phyloP scores from a whole-genome alignment of 2,113 vertebrate genomes.

The Anhinga anhinga region DNA sequence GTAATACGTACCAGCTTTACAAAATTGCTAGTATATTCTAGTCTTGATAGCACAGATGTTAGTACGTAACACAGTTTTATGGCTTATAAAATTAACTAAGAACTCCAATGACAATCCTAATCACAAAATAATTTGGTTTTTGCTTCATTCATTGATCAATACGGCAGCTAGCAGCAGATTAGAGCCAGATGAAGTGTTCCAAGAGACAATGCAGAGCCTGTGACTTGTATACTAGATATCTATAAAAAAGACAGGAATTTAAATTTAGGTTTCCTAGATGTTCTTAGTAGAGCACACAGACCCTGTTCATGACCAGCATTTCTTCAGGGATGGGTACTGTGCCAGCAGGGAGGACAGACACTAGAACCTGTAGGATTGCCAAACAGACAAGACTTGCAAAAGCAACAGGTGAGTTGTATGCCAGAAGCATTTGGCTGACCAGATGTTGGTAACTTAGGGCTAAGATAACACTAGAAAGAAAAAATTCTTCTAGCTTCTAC shows the following conservation, averaged over 20 bases:
- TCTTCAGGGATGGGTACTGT: not conserved
- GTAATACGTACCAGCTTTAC: not conserved
- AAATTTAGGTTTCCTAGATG: not conserved
- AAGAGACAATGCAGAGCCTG: not conserved
- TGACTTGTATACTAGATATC: not conserved
- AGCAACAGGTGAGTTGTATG: not conserved
- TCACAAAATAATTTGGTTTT: not conserved
- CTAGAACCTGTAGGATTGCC: not conserved
- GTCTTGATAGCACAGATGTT: not conserved
- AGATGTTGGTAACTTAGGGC: not conserved
- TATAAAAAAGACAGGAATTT: not conserved
- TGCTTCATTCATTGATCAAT: not conserved
- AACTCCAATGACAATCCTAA: not conserved
- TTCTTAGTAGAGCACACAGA: not conserved
- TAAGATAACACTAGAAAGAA: not conserved
- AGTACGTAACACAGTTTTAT: not conserved
- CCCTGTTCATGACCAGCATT: not conserved
- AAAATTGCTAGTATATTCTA: not conserved
- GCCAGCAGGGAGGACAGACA: not conserved
- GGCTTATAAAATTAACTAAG: not conserved
- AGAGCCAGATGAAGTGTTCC: not conserved
- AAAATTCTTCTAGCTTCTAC: not conserved
- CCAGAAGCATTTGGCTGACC: not conserved
- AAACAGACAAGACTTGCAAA: not conserved
- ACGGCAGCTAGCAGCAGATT: not conserved